Evolutionary conservation across 2,888 invertebrate species (phyloP), one percentile per base, ranked within the genome.

Genomic region (Noctua janthe): DNA sequence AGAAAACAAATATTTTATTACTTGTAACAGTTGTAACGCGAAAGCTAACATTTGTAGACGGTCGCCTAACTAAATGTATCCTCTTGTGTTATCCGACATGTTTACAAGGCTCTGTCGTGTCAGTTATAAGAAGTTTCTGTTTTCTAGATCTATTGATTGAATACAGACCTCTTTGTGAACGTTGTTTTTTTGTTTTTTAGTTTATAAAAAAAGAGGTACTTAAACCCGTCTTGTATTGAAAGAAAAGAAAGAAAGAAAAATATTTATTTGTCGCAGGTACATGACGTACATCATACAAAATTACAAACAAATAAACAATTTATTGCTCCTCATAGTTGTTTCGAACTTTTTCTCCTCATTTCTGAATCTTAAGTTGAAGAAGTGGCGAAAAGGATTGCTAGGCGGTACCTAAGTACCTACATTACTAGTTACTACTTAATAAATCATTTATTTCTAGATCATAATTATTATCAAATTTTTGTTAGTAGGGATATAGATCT

Each of bases 1-100:
- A 83, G 69, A 80, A 80, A 77, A 83, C 80, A 85, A 87, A 85
- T 87, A 84, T 87, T 85, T 85, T 87, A 80, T 76, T 80, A 66
- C 74, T 75, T 73, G 80, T 73, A 72, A 64, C 71, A 71, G 76
- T 86, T 76, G 83, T 85, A 77, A 77, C 70, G 64, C 80, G 59
- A 66, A 83, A 80, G 77, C 73, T 80, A 80, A 84, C 87, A 84
- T 84, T 84, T 87, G 84, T 76, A 77, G 76, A 77, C 76, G 84
- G 76, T 75, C 71, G 87, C 73, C 73, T 85, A 80, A 71, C 84
- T 80, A 75, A 83, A 87, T 85, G 67, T 87, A 80, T 84, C 70
- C 67, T 77, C 66, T 80, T 80, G 76, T 87, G 70, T 71, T 67
- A 80, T 74, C 70, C 74, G 74, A 83, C 67, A 76, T 87, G 75